Evolutionary conservation across 2,888 invertebrate genomes (phyloP).

Genomic region (Patella caerulea): DNA sequence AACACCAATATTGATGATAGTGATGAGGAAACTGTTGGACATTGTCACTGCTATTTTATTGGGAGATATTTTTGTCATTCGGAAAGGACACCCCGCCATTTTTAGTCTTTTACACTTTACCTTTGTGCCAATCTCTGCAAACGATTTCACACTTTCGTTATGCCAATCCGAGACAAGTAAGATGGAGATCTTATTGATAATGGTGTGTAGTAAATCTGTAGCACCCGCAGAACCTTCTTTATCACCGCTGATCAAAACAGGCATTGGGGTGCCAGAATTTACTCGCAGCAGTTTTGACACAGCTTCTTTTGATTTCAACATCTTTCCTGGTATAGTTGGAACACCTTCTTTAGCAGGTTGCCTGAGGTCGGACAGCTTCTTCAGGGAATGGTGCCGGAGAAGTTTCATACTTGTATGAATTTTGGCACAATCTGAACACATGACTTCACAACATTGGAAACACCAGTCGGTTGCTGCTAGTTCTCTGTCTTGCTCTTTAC

Average conservation of each 20-base stretch:
- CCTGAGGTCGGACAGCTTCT: not conserved
- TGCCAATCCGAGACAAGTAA: not conserved
- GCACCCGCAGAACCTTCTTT: not conserved
- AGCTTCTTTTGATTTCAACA: not conserved
- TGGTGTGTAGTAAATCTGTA: not conserved
- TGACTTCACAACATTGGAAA: not conserved
- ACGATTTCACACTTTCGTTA: constrained; percentile 4
- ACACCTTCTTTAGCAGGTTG: not conserved
- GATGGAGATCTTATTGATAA: not conserved
- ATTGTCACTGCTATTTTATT: not conserved
- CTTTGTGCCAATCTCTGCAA: not conserved
- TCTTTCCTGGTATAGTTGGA: not conserved
- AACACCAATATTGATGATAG: not conserved
- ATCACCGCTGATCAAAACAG: not conserved
- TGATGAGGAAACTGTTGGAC: not conserved
- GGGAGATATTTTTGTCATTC: not conserved
- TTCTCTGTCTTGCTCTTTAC: not conserved
- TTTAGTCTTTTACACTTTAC: not conserved
- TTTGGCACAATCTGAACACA: not conserved
- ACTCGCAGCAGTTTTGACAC: not conserved
- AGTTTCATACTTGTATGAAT: constrained; percentile 1
- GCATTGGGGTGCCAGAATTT: not conserved
- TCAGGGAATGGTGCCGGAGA: not conserved
- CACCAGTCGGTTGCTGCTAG: not conserved
- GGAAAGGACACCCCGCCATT: not conserved